Evolutionary conservation across 2,797 vertebrate genomes (phyloP).

Genomic region (Momotus momota): DNA sequence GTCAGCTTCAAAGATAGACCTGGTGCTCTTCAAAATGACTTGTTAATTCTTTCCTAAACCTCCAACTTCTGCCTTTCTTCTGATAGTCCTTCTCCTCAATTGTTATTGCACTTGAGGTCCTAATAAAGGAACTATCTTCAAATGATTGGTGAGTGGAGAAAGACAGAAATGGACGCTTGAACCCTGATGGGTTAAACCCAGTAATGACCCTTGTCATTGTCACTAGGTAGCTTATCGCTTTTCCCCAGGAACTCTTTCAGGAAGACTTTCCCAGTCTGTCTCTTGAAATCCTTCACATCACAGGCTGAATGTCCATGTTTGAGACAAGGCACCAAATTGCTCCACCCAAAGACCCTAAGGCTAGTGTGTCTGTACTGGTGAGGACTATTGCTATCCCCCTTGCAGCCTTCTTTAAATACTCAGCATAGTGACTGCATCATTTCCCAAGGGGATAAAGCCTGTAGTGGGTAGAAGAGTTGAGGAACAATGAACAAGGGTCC

Average conservation of each 20-base stretch:
- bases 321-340: neutral
- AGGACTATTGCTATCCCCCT: neutral
- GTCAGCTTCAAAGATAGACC: neutral
- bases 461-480: neutral
- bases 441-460: neutral
- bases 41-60: neutral
- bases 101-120: neutral
- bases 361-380: neutral
- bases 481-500: neutral
- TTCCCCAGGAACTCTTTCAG: neutral
- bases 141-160: neutral
- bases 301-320: neutral
- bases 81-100: neutral
- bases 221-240: neutral
- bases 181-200: neutral
- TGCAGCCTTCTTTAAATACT: neutral
- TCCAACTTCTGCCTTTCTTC: neutral
- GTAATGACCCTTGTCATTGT: rapidly evolving
- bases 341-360: neutral
- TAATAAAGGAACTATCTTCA: neutral
- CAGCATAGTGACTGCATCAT: neutral
- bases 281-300: neutral
- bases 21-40: neutral
- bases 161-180: neutral
- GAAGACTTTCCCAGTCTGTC: neutral